Evolutionary conservation across 1,140 invertebrate species (phyloP).

Genomic region (Microplitis demolitor): DNA sequence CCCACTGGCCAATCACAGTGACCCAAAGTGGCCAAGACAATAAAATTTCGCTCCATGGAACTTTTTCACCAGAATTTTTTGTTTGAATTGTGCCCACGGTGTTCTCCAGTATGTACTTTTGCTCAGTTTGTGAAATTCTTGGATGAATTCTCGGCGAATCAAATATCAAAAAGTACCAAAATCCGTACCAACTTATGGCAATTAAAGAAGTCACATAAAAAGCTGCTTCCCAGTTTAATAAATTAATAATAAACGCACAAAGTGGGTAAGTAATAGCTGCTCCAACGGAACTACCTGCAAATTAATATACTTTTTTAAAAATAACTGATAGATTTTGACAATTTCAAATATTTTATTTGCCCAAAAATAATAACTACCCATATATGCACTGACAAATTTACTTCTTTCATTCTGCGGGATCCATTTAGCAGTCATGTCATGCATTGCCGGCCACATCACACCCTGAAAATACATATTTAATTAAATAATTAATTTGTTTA

Average conservation of each 20-base stretch:
- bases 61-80: constrained; percentile 54
- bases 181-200: constrained; percentile 69
- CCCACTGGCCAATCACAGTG: constrained; percentile 75
- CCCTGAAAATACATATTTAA: constrained; percentile 69
- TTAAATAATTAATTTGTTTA: neutral
- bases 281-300: constrained; percentile 70
- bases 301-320: neutral
- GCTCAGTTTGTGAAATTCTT: constrained; percentile 70
- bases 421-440: constrained; percentile 82
- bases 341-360: constrained; percentile 22
- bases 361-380: constrained; percentile 61
- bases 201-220: constrained; percentile 74
- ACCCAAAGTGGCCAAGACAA: constrained; percentile 76
- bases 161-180: constrained; percentile 67
- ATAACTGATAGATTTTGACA: no score
- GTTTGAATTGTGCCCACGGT: constrained; percentile 56
- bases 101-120: constrained; percentile 62
- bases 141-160: constrained; percentile 73
- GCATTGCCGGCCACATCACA: constrained; percentile 81
- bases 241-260: constrained; percentile 70
- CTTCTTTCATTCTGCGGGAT: constrained; percentile 80
- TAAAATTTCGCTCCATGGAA: constrained; percentile 76
- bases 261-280: constrained; percentile 73
- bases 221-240: constrained; percentile 74
- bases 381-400: constrained; percentile 73